phyloP scores from a whole-genome alignment of 2,888 invertebrate species.

The Rhagonycha lutea region DNA sequence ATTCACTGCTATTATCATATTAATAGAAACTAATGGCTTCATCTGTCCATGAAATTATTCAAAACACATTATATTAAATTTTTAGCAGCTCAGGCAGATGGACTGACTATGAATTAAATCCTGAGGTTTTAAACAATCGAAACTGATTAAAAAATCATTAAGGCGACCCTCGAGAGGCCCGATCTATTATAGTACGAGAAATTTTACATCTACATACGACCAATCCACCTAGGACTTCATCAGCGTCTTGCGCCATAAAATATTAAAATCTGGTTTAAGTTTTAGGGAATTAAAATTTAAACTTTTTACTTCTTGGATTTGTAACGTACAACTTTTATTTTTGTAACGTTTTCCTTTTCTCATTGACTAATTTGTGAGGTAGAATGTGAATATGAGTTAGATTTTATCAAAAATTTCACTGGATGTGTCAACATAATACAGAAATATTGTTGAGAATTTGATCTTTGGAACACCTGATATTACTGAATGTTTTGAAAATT shows the following conservation, averaged over 20 bases:
- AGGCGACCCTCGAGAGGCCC: neutral
- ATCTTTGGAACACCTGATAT: neutral
- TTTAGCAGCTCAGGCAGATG: neutral
- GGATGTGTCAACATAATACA: neutral
- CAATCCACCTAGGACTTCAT: neutral
- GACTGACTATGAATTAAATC: neutral
- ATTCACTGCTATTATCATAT: neutral
- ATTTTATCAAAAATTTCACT: neutral
- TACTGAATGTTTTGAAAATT: neutral
- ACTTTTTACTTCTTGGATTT: neutral
- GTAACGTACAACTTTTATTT: neutral
- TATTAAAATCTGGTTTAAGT: neutral
- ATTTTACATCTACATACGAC: neutral
- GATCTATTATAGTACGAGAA: neutral
- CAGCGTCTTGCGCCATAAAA: neutral
- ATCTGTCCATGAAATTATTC: neutral
- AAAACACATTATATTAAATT: neutral
- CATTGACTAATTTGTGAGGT: no score
- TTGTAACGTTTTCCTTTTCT: neutral
- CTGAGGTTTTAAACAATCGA: neutral
- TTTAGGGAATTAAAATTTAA: neutral
- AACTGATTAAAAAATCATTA: neutral
- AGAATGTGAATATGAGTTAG: neutral
- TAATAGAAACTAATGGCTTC: neutral
- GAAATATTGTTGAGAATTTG: neutral